Conservation (phyloP, 2,888 invertebrate species). For the Tribolium freemani region DNA sequence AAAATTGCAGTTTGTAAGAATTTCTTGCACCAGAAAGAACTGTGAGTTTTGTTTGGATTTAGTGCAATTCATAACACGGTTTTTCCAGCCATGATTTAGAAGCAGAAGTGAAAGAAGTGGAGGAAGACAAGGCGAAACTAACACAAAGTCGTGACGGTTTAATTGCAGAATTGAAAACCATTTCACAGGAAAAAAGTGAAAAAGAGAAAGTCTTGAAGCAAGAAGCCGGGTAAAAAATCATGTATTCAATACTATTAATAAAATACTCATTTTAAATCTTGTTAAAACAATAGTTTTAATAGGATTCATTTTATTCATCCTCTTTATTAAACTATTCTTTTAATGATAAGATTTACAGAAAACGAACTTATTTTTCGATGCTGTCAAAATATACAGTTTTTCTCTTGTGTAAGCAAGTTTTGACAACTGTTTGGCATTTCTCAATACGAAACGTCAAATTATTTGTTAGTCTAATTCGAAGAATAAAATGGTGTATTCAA, state of each 20-base stretch:
- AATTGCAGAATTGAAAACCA: constrained; percentile 70
- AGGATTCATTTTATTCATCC: no score
- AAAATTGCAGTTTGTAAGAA: constrained; percentile 78
- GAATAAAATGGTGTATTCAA: no score
- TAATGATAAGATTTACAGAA: no score
- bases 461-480: no score
- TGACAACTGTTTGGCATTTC: no score
- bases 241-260: constrained; percentile 1
- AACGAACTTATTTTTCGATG: no score
- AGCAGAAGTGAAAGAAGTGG: constrained; percentile 70
- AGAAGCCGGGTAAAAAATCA: constrained; percentile 42
- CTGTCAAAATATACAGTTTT: no score
- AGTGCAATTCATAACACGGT: constrained; percentile 4
- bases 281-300: no score
- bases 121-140: constrained; percentile 75
- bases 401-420: no score
- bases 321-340: no score
- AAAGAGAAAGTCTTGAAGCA: constrained; percentile 60
- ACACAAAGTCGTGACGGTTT: constrained; percentile 67
- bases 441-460: no score
- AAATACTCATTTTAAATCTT: no score
- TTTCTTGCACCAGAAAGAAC: constrained; percentile 78
- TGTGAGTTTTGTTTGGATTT: constrained; percentile 67
- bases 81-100: constrained; percentile 71
- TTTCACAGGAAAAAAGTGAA: constrained; percentile 69